Evolutionary conservation across 2,113 vertebrate genomes (phyloP).

Genomic region (Sapajus apella): DNA sequence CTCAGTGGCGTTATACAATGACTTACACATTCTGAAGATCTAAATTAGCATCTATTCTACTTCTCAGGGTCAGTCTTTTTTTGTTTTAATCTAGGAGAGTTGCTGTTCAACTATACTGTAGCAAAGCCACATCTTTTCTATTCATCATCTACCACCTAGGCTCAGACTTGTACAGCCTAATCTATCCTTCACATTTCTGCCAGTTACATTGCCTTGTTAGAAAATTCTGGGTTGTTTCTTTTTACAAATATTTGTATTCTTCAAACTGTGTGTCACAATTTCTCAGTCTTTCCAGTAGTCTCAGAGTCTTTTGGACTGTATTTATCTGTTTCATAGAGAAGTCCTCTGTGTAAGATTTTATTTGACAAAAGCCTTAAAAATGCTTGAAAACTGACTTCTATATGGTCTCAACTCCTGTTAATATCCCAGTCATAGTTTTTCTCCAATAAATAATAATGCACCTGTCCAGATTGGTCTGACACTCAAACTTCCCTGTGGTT

Average conservation of each 20-base stretch:
- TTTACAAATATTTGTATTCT: background rate
- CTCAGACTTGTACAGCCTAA: background rate
- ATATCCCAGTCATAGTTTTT: background rate
- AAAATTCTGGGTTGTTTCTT: background rate
- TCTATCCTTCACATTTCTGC: background rate
- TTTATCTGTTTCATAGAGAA: background rate
- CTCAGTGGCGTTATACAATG: background rate
- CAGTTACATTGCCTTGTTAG: background rate
- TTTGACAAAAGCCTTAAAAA: background rate
- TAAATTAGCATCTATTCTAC: background rate
- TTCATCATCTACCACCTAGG: background rate
- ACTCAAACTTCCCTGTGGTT: background rate
- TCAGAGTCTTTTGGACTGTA: background rate
- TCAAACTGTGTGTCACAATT: background rate
- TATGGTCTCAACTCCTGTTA: background rate
- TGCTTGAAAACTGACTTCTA: background rate
- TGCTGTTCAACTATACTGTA: background rate
- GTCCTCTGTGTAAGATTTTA: background rate
- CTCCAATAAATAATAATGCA: background rate
- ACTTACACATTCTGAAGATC: background rate
- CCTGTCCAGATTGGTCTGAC: background rate
- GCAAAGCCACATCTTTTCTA: background rate
- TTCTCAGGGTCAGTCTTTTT: background rate
- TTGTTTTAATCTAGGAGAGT: background rate
- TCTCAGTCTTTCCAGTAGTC: background rate